Base-by-base conservation (phyloP, 2,113 vertebrate species). In the Loxodonta africana region DNA sequence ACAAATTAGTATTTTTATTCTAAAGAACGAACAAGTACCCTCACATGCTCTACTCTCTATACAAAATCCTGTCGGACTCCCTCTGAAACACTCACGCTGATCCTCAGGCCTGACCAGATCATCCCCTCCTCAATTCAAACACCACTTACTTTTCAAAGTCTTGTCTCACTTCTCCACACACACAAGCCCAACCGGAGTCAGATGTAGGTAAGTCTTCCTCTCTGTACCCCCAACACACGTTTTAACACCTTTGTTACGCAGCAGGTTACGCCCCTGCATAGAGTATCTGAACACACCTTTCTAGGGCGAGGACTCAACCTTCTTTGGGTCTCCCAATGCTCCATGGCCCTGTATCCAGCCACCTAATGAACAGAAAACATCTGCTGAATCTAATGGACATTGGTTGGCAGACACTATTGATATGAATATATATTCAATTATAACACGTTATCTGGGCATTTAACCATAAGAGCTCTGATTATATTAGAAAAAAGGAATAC, bases 361-460 rank as follows among this genome's bases (percentile, higher is more conserved):
- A 67, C n/a, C 78, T 62, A 83, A 67, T 4, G 81, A 71, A 71
- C 74, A 91, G 89, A 85, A 87, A 93, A 76, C 62, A 15, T 10
- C 81, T 71, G 46, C 37, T 37, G 53, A 88, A 41, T 88, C 88
- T 93, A 74, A 41, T 44, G 41, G 44, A 82, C 41, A 41, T 82
- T 71, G 87, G 69, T 53, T 89, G 53, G 57, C 48, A 87, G 77
- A 86, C 74, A 63, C 30, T n/a, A 91, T 1, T 30, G 30, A 95
- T 60, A 62, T 15, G 78, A 74, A 37, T 37, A 23, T 51, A 37
- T 83, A 91, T 80, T 73, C 86, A 83, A 88, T 95, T 83, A 83
- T 46, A 84, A 83, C 69, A 73, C 76, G n/a, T 95, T 89, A 93
- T 83, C 74, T 77, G 73, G 51, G 62, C 83, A 85, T 91, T 84